Evolutionary conservation across 2,797 vertebrate species (phyloP), one percentile per base, ranked within the genome.

Genomic region (Hippopotamyrus pictus): DNA sequence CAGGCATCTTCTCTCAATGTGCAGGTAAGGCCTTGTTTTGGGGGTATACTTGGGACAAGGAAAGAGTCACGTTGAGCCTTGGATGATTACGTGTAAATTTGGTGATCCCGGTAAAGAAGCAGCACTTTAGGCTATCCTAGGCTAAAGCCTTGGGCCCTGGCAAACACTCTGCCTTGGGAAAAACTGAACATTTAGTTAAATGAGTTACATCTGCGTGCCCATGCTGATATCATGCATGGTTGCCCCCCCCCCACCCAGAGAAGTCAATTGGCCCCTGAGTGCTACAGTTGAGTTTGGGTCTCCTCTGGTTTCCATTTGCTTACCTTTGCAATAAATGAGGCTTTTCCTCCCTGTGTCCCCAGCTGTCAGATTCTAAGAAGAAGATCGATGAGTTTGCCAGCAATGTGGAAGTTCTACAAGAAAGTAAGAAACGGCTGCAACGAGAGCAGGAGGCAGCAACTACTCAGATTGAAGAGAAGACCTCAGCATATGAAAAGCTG

Each of bases 301-400:
- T 69, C 9, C 22, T 12, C 25, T 69, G 62, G 25, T 69, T 73
- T 73, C 29, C 65, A 73, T 37, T 37, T 33, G 11, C 65, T 33
- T 69, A 33, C 17, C 29, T 87, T 57, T 87, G 33, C 51, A 19
- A 37, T 73, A 73, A 73, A 33, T 73, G 12, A 37, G 12, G 29
- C 65, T 33, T 69, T 69, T 14, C 65, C 65, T 69, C 33, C 29
- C 65, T 73, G 29, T 37, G 29, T 33, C 65, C 48, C 51, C 93
- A 99, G 98, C 95, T 99, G 83, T 97, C 97, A 0, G 98, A 99
- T 88, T 94, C 97, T 0, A 99, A 98, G 96, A 98, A 98, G 94
- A 99, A 98, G 92, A 89, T 98, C 17, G 98, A 99, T 19, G 98
- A 99, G 92, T 97, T 96, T 89, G 90, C 94, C 1, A 94, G 94